Evolutionary conservation across 2,888 invertebrate genomes (phyloP).

Genomic region (Tanytarsus gracilentus): DNA sequence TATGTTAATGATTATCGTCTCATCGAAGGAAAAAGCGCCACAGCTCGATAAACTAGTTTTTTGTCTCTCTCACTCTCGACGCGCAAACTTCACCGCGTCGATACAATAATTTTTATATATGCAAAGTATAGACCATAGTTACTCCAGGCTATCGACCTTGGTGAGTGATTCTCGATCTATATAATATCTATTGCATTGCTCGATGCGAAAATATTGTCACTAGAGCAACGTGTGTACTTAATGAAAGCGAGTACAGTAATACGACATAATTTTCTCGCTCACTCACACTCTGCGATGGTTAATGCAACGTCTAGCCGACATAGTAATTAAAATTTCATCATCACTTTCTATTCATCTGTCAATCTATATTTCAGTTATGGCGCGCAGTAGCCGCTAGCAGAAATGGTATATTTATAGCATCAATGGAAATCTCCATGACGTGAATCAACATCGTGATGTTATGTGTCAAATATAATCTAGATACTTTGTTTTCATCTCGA

Average conservation of each 20-base stretch:
- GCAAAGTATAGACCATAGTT: no score
- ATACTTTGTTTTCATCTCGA: no score
- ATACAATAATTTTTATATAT: no score
- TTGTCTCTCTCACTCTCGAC: background rate
- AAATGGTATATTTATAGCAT: background rate
- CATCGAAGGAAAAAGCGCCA: background rate
- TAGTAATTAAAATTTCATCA: conserved; percentile 16
- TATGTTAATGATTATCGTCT: background rate
- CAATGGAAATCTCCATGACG: conserved; percentile 27
- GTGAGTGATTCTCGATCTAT: no score
- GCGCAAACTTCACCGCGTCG: background rate
- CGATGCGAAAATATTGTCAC: no score
- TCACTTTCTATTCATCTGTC: conserved; percentile 13
- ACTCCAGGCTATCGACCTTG: background rate
- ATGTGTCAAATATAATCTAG: background rate
- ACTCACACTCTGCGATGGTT: no score
- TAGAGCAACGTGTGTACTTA: background rate
- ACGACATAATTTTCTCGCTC: conserved; percentile 13
- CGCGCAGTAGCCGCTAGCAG: background rate
- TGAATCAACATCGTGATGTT: background rate
- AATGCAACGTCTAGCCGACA: conserved; percentile 23
- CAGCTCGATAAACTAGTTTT: background rate
- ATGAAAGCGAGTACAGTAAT: background rate
- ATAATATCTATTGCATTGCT: no score
- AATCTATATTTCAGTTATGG: background rate